Base-by-base conservation (phyloP, 2,888 invertebrate genomes). In the Nomada flava region DNA sequence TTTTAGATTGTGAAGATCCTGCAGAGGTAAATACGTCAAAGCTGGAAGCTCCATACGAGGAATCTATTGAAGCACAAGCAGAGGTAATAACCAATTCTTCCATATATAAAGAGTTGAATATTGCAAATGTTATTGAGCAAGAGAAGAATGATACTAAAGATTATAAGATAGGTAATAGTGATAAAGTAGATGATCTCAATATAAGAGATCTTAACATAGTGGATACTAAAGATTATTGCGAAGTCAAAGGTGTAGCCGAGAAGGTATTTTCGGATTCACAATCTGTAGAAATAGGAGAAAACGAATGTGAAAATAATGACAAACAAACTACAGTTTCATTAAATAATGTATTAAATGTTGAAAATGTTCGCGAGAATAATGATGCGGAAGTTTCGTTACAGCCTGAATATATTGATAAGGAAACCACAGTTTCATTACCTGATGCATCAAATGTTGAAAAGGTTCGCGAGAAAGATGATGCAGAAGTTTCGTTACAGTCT, bases 171-270 rank as follows among this genome's bases (percentile, higher is more conserved):
- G 4, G 20, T 65, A 13, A 42, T 13, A 20, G 7, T 29, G 10
- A 67, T 36, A 60, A 80, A 72, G 3, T 29, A 55, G 62, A 36
- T 36, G 36, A 67, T 62, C 13, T 29, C 52, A 52, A 18, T 44
- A n/a, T n/a, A 67, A 36, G 36, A 36, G 36, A 67, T 62, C 13
- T 29, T 57, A 52, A 18, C 36, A n/a, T n/a, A 67, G 23, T 11
- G 4, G 62, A 57, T 23, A 4, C 9, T 55, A 57, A 53, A 60
- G 23, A 47, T 53, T 15, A 13, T 20, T 70, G 52, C 11, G 18
- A 70, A 5, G 11, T 44, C 60, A 44, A 36, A 29, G 18, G 20
- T 70, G 10, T 20, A 13, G 18, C 57, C 13, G 50, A 63, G 50
- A 36, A 29, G 1, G 15, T 44, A 52, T 63, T 9, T 69, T 50